Base-by-base conservation (phyloP, 2,113 vertebrate genomes). In the Hoplias malabaricus region DNA sequence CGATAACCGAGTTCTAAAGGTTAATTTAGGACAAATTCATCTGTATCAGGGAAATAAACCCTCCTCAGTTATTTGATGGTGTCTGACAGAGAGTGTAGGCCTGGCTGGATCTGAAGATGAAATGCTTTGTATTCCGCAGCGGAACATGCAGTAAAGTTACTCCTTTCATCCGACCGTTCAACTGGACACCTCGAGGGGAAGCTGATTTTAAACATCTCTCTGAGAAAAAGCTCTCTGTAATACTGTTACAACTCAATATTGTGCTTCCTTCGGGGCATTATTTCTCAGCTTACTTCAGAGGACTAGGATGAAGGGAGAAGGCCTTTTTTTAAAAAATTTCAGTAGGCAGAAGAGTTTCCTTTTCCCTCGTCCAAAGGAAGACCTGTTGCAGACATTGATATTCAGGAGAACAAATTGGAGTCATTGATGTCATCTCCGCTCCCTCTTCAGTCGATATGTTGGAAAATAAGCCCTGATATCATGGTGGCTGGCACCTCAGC, bases 81-180 rank as follows among this genome's bases (percentile, higher is more conserved):
- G 48, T 74, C 71, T 53, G 43, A 33, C 16, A 42, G 21, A 34
- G 53, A n/a, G 48, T 36, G 19, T 3, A 74, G n/a, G 5, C 42
- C 16, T 66, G 73, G 14, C 40, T 66, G n/a, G n/a, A 40, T 66
- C 21, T 54, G 12, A 8, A 66, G 50, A 75, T 75, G 42, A 73
- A 73, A 73, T 73, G 27, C 38, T 73, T 61, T 61, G 59, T 10
- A 73, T 73, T 59, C 54, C 61, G 38, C 31, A 38, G 70, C 11
- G 13, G 56, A 61, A 57, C 70, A 61, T 42, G 53, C 57, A 54
- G 69, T 33, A 5, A n/a, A 9, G 25, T 61, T 61, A 33, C 21
- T 25, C 16, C 25, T 66, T 66, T 75, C 63, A 54, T 75, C 46
- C 23, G n/a, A 53, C 16, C 21, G 34, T 61, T 63, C 61, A n/a